Base-by-base conservation (phyloP, 2,797 vertebrate genomes). In the Coilia nasus region DNA sequence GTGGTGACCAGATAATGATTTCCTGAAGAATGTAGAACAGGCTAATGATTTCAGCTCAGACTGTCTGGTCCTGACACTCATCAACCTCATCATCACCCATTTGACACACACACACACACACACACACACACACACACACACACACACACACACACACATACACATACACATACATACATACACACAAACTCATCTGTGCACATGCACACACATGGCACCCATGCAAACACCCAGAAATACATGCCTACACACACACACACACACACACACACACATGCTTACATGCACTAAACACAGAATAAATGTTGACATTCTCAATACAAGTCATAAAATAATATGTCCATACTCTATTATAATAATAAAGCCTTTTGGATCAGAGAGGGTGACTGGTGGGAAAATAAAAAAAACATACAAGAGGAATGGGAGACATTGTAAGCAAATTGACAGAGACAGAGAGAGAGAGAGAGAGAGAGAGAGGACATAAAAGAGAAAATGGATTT, bases 11-110 rank as follows among this genome's bases (percentile, higher is more conserved):
- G 62, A 64, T 64, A 64, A 64, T 64, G 62, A 64, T 64, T 64
- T 64, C 23, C 23, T 14, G 28, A 23, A 6, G 23, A 64, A 64
- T 11, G 11, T 25, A 64, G 23, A 28, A 25, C 62, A 64, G 62
- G 23, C 62, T 64, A 64, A 64, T 64, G 62, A 64, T 64, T 64
- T 64, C 62, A 64, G 62, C 62, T 64, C 62, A 28, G 62, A 25
- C 23, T 4, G 23, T 64, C 62, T 28, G 62, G 25, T 0, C 23
- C 62, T 64, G 62, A 28, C 25, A 23, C 62, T 64, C 62, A 64
- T 64, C 62, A 25, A 25, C 9, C 23, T 25, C 23, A 28, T 64
- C 62, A 7, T 12, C 50, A 54, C 50, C 10, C 50, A 64, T 15
- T 25, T 12, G 9, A 28, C 62, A 64, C 25, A 28, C 23, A 28